Percentiles rank a stretch among this genome's conserved stretches.
These are phyloP conservation scores for Phallusia fumigata DNA, from an alignment of 23 tunicate species.

Conservation along the genomic window DNA sequence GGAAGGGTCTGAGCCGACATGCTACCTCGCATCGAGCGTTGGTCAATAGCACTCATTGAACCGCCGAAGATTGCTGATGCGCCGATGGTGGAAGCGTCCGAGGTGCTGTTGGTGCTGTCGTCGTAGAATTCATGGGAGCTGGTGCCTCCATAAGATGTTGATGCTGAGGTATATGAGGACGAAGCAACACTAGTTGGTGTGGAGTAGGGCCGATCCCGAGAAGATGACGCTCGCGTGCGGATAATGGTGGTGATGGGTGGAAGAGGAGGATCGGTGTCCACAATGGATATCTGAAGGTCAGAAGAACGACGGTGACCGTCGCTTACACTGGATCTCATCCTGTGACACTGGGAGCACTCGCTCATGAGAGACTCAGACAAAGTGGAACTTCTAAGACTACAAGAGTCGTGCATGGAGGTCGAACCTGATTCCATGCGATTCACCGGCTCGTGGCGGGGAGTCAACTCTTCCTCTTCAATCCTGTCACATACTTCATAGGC, in stretches of 20 bases:
- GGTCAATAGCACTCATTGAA: conserved; percentile 16
- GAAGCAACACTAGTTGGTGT: not conserved
- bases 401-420: not conserved
- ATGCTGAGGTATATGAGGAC: not conserved
- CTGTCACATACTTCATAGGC: conserved; percentile 5
- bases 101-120: conserved; percentile 14
- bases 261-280: conserved; percentile 13
- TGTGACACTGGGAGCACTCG: conserved; percentile 8
- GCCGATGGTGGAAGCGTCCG: conserved; percentile 10
- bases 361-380: not conserved
- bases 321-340: not conserved
- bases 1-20: not conserved
- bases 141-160: not conserved
- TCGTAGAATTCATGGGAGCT: not conserved
- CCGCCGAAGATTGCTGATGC: conserved; percentile 31
- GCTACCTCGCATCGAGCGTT: not conserved
- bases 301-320: not conserved
- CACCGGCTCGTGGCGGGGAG: not conserved
- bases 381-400: not conserved
- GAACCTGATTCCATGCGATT: not conserved
- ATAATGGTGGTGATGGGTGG: conserved; percentile 6
- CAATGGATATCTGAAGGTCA: not conserved
- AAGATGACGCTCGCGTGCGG: conserved; percentile 3
- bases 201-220: not conserved
- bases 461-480: not conserved